Evolutionary conservation across 2,888 invertebrate species (phyloP), one percentile per base, ranked within the genome.

Genomic region (Metopia argyrocephala): DNA sequence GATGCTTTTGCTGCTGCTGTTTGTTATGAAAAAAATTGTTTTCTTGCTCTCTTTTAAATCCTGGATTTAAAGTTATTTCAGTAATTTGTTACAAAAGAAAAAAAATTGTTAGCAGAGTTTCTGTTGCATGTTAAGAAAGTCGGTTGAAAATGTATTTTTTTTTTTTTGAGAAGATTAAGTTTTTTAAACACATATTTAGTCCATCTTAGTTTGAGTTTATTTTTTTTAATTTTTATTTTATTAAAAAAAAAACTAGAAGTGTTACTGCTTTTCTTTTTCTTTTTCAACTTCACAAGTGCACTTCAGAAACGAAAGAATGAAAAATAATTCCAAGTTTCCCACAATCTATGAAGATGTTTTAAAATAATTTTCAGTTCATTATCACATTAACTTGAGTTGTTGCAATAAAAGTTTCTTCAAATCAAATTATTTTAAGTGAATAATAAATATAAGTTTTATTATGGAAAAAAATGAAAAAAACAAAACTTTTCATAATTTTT

Each of bases 21-120:
- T 59, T 59, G 65, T 45, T 12, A 12, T 31, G 12, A n/a, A n/a
- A n/a, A n/a, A n/a, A 31, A 31, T 21, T 50, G 9, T 46, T 31
- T 3, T 59, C 31, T 31, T 31, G 1, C 31, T 31, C 12, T 31
- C 31, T 12, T 12, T 12, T 38, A 15, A 9, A 38, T 3, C 38
- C 38, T 15, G 38, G 38, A 18, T 28, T 27, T 78, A 54, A 66
- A 78, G 71, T 62, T 73, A 73, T 78, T 78, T 66, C 25, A 56
- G 61, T 73, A 78, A 73, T 78, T 78, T 78, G 78, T 78, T 73
- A 38, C n/a, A 78, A 71, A 59, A 71, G 54, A 73, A n/a, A n/a
- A n/a, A n/a, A n/a, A n/a, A n/a, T n/a, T n/a, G n/a, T n/a, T n/a
- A n/a, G n/a, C 15, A 38, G 21, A 52, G 20, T 68, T 9, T 31